These are phyloP conservation scores for Sebastes hubbsi DNA, from an alignment of 2,797 vertebrate species.

Conservation along the genomic window DNA sequence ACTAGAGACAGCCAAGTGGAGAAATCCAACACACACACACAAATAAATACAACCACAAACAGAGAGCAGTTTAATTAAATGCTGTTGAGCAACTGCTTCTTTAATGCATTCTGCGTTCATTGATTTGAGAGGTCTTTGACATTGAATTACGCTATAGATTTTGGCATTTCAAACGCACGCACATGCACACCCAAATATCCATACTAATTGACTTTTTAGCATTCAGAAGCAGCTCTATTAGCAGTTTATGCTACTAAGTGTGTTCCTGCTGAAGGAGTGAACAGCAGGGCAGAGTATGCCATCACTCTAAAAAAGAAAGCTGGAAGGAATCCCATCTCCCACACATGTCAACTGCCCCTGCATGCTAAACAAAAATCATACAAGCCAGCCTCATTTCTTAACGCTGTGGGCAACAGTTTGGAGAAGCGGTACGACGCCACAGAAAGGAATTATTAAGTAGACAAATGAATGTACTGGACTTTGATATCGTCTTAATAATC, in stretches of 20 bases:
- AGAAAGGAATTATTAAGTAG: neutral
- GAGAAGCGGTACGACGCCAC: neutral
- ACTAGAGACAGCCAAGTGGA: constrained; percentile 64
- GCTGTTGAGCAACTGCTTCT: constrained; percentile 74
- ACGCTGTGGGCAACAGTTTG: constrained; percentile 7
- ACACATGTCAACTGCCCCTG: constrained; percentile 21
- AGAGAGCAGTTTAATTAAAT: constrained; percentile 69
- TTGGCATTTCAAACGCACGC: constrained; percentile 59
- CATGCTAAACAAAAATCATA: constrained; percentile 16
- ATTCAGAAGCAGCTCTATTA: constrained; percentile 61
- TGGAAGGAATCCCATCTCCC: constrained; percentile 40
- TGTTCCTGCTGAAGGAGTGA: constrained; percentile 25
- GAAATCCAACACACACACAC: constrained; percentile 3
- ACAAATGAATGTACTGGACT: neutral
- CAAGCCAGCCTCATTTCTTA: constrained; percentile 4
- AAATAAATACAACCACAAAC: constrained; percentile 11
- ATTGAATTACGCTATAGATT: constrained; percentile 73
- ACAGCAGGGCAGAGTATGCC: constrained; percentile 15
- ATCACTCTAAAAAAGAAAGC: neutral
- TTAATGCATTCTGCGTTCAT: constrained; percentile 71
- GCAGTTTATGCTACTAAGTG: constrained; percentile 33
- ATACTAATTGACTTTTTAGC: constrained; percentile 74
- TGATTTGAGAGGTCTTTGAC: constrained; percentile 71
- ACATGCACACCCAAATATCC: constrained; percentile 52
- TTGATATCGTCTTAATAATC: constrained; percentile 9